phyloP scores from a whole-genome alignment of 2,888 invertebrate genomes.

The Rugalucina vietnamica region DNA sequence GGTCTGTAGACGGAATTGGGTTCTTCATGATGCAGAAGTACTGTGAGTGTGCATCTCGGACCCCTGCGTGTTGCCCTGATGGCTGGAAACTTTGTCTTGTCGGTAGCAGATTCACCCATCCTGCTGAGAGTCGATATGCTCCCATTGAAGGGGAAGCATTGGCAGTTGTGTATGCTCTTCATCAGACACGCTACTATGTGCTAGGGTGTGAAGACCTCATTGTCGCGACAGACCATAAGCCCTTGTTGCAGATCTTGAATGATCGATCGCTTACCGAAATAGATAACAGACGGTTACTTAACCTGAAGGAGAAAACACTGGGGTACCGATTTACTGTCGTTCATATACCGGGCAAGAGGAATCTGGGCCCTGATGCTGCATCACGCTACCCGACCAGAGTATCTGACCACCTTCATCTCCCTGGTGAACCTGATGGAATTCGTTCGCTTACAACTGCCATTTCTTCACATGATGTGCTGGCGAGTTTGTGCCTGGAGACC shows the following conservation, averaged over 20 bases:
- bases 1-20: slow-evolving; percentile 61
- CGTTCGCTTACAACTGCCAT: slow-evolving; percentile 20
- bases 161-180: slow-evolving; percentile 44
- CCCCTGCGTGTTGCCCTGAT: slow-evolving; percentile 63
- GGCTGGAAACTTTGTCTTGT: too few species aligned
- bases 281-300: slow-evolving; percentile 50
- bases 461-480: slow-evolving; percentile 41
- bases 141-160: slow-evolving; percentile 59
- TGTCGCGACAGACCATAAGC: slow-evolving; percentile 51
- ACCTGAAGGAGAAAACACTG: too few species aligned
- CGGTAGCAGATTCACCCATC: slow-evolving; percentile 58
- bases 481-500: slow-evolving; percentile 43
- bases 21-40: slow-evolving; percentile 61
- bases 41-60: slow-evolving; percentile 43
- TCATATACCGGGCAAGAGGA: slow-evolving; percentile 45
- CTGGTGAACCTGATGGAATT: slow-evolving; percentile 39
- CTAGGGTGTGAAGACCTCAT: slow-evolving; percentile 54
- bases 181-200: slow-evolving; percentile 41
- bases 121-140: slow-evolving; percentile 46
- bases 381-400: slow-evolving; percentile 33
- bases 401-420: slow-evolving; percentile 30
- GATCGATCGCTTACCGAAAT: slow-evolving; percentile 54
- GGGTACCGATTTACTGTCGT: slow-evolving; percentile 46
- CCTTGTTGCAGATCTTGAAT: slow-evolving; percentile 47
- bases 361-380: slow-evolving; percentile 50